A percentile compares a stretch with the other conserved stretches of the same genome.
These are phyloP conservation scores for Corythaixoides concolor DNA, from an alignment of 2,113 vertebrate species.

Conservation along the genomic window DNA sequence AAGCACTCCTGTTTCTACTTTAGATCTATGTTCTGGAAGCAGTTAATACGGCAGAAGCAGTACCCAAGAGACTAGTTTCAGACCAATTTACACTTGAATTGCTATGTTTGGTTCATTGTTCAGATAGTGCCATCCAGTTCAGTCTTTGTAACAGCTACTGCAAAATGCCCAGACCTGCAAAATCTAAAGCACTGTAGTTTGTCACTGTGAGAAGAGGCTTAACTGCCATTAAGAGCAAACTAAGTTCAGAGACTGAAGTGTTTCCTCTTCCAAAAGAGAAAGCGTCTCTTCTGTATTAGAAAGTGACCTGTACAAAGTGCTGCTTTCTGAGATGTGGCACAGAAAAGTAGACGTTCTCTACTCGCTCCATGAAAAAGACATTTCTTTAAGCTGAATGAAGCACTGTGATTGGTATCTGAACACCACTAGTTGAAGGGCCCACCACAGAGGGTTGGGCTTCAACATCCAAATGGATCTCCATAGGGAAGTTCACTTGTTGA, in stretches of 20 bases:
- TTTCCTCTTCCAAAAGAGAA: not conserved
- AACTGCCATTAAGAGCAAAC: not conserved
- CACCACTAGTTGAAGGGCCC: not conserved
- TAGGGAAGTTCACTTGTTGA: not conserved
- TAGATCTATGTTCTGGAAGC: not conserved
- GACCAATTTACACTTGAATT: not conserved
- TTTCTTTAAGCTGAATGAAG: not conserved
- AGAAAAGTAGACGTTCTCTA: not conserved
- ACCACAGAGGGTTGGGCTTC: not conserved
- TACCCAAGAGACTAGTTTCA: not conserved
- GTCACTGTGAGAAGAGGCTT: not conserved
- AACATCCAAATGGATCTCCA: not conserved
- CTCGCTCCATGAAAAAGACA: not conserved
- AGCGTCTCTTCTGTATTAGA: not conserved
- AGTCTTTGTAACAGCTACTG: not conserved
- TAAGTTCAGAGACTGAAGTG: not conserved
- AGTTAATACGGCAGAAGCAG: not conserved
- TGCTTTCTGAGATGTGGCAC: not conserved
- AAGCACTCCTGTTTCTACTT: not conserved
- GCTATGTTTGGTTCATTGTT: not conserved
- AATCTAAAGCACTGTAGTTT: not conserved
- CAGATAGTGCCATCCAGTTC: not conserved
- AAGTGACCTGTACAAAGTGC: not conserved
- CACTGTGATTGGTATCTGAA: not conserved
- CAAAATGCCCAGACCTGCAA: not conserved